Evolutionary conservation across 2,888 invertebrate genomes (phyloP).

Genomic region (Tinea pellionella): DNA sequence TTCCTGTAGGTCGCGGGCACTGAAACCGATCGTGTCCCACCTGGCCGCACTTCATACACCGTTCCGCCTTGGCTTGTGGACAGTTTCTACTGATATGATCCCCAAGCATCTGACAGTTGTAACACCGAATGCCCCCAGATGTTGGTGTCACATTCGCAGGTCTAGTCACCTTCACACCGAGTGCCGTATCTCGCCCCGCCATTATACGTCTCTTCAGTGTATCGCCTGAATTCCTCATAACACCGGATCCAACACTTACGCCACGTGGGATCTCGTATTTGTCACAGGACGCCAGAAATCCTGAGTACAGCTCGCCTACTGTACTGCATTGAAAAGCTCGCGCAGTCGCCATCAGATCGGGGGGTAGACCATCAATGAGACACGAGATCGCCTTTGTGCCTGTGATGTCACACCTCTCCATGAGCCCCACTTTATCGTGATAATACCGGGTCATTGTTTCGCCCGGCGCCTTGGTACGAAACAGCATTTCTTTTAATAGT

Average conservation of each 20-base stretch:
- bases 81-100: background rate
- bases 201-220: background rate
- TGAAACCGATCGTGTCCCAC: conserved; percentile 1
- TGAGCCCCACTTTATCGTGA: background rate
- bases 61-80: background rate
- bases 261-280: too few relatives aligned
- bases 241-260: too few relatives aligned
- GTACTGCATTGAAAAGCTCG: background rate
- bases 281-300: background rate
- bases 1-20: too few relatives aligned
- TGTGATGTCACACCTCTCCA: background rate
- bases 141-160: background rate
- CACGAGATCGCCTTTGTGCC: too few relatives aligned
- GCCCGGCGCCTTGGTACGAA: background rate
- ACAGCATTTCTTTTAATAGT: background rate
- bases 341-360: background rate
- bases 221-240: background rate
- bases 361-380: background rate
- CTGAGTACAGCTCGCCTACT: background rate
- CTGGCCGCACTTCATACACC: background rate
- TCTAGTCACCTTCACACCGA: background rate
- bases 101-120: background rate
- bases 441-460: background rate
- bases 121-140: background rate
- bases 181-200: background rate